Conservation (phyloP, 2,797 vertebrate genomes). For the Trematomus bernacchii region DNA sequence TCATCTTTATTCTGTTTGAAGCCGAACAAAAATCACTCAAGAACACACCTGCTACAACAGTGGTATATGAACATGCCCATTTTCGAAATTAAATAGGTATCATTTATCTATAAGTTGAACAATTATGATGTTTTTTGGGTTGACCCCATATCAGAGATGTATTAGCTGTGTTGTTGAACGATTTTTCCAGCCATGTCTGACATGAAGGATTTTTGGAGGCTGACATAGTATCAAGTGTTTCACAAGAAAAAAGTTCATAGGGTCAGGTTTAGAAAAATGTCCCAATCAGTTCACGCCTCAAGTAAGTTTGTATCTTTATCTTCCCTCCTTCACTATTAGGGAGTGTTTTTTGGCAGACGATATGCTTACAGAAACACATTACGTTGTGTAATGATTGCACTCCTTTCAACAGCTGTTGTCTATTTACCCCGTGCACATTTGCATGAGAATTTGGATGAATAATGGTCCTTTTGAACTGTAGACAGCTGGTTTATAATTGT, state of each 20-base stretch:
- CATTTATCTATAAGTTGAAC: slow-evolving; percentile 22
- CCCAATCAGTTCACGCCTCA: background rate
- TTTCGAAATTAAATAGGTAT: background rate
- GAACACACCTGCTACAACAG: too few species aligned
- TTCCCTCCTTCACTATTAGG: background rate
- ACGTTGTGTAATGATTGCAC: background rate
- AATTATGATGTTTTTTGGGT: slow-evolving; percentile 14
- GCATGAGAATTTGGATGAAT: slow-evolving; percentile 12
- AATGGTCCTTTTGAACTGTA: slow-evolving; percentile 9
- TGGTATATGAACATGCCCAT: background rate
- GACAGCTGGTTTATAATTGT: slow-evolving; percentile 1
- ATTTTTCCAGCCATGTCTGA: background rate
- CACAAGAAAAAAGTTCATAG: background rate
- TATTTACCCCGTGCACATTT: slow-evolving; percentile 1
- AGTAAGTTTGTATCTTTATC: background rate
- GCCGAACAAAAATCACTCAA: background rate
- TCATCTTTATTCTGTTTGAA: background rate
- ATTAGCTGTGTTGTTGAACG: background rate
- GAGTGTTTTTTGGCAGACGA: slow-evolving; percentile 3
- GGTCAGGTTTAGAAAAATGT: background rate
- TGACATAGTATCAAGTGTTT: background rate
- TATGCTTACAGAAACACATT: background rate
- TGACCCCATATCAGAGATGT: background rate
- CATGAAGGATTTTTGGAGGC: slow-evolving; percentile 5
- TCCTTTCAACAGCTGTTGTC: slow-evolving; percentile 3